Conservation (phyloP, 92 coral and sea anemone genomes). For the Siderastrea radians region DNA sequence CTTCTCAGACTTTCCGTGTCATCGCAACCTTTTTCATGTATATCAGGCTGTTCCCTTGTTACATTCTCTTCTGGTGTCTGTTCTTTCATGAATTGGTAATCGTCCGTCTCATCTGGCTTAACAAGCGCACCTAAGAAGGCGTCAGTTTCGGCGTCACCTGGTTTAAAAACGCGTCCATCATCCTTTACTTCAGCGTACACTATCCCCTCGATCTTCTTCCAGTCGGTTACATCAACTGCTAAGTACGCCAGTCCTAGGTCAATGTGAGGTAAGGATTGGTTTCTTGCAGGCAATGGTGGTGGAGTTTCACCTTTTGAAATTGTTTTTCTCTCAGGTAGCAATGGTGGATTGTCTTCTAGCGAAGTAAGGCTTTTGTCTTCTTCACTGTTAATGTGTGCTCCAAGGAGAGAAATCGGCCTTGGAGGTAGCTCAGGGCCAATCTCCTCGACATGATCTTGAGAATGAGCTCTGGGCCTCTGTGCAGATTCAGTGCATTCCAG, state of each 20-base stretch:
- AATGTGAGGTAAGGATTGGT: no score
- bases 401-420: no score
- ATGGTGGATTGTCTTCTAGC: no score
- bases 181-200: conserved; percentile 14
- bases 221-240: conserved; percentile 18
- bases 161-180: conserved; percentile 12
- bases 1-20: no score
- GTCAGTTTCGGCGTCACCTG: background rate
- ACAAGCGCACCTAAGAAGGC: background rate
- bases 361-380: no score
- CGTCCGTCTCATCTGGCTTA: background rate
- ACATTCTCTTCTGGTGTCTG: background rate
- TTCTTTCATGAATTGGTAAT: background rate
- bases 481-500: background rate
- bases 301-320: background rate
- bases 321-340: no score
- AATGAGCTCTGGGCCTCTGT: background rate
- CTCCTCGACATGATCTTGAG: background rate
- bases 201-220: background rate
- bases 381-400: no score
- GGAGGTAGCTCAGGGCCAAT: conserved; percentile 25
- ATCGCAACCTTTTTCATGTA: background rate
- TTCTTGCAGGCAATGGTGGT: conserved; percentile 23
- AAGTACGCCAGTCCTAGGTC: conserved; percentile 1
- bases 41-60: background rate